Conservation (phyloP, 2,888 invertebrate genomes). For the Melipona bicolor region DNA sequence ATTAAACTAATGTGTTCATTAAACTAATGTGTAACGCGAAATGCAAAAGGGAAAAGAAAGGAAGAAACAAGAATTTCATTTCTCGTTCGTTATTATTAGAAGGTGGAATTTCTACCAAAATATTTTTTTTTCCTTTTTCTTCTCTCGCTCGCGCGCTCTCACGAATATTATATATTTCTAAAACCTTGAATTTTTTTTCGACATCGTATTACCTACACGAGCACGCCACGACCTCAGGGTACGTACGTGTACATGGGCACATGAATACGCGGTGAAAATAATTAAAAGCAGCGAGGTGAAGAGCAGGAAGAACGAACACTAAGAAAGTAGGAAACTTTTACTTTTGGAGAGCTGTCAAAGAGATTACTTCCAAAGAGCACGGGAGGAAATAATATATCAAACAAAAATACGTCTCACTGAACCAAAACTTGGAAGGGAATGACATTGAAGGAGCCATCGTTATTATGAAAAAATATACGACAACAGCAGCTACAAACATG, state of each 20-base stretch:
- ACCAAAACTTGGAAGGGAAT: not conserved
- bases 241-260: not conserved
- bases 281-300: constrained; percentile 25
- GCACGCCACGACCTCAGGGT: not conserved
- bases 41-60: not conserved
- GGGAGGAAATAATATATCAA: constrained; percentile 13
- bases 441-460: not conserved
- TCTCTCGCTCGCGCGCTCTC: not conserved
- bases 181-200: constrained; percentile 2
- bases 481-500: too few relatives aligned
- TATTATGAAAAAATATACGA: not conserved
- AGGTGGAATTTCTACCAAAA: not conserved
- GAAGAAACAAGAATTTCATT: not conserved
- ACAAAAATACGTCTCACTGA: constrained; percentile 19
- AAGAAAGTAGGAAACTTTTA: constrained; percentile 39
- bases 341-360: constrained; percentile 33
- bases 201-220: not conserved
- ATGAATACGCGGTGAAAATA: constrained; percentile 23
- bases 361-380: constrained; percentile 11
- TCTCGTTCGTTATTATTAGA: not conserved
- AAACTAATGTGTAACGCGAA: not conserved
- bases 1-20: not conserved
- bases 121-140: not conserved
- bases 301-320: constrained; percentile 22
- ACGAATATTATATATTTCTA: not conserved